Percentiles rank a stretch among this genome's conserved stretches.
phyloP scores from a whole-genome alignment of 2,888 invertebrate genomes.

The Nesidiocoris tenuis region DNA sequence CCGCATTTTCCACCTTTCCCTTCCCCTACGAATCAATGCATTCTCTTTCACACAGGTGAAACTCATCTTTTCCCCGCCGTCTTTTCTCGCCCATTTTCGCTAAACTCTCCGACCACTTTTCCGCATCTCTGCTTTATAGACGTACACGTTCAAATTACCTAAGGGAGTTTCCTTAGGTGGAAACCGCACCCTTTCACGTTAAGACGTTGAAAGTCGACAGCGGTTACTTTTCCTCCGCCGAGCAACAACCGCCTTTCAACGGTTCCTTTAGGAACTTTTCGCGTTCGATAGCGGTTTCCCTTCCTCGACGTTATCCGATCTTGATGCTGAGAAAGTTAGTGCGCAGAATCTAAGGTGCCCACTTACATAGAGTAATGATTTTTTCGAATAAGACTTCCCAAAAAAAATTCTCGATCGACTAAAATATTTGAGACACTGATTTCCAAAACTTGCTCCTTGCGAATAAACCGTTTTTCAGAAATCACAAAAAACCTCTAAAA shows the following conservation, averaged over 20 bases:
- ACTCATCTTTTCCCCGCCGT: neutral
- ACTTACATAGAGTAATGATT: no score
- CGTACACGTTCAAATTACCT: slow-evolving; percentile 28
- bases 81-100: slow-evolving; percentile 2
- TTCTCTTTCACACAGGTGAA: neutral
- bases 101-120: slow-evolving; percentile 2
- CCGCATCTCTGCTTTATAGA: neutral
- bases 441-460: no score
- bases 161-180: neutral
- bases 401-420: no score
- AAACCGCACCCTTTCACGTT: neutral
- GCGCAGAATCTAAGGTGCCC: no score
- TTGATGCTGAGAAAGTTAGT: no score
- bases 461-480: no score
- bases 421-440: no score
- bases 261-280: neutral
- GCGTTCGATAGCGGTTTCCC: no score
- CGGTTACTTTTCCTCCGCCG: neutral
- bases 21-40: slow-evolving; percentile 1
- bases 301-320: neutral
- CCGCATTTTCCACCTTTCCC: neutral
- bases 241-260: neutral
- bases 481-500: no score
- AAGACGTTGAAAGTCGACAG: neutral
- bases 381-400: no score